A percentile compares a stretch with the other conserved stretches of the same genome.
phyloP scores from a whole-genome alignment of 37 sponge, comb jelly and placozoan species.

The Ephydatia muelleri region DNA sequence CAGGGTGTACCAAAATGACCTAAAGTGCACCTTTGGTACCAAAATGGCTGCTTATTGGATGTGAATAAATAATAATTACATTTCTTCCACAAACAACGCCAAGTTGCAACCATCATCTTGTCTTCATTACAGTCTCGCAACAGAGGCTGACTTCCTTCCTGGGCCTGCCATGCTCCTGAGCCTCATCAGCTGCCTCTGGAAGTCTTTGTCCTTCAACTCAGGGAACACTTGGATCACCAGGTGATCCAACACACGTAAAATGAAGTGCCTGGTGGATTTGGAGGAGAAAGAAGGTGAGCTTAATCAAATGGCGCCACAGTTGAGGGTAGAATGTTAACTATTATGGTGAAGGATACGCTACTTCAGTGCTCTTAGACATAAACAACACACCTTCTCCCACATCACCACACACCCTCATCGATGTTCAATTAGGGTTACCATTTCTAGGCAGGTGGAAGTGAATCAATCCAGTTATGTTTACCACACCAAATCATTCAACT shows the following conservation, averaged over 20 bases:
- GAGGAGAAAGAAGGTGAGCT: background rate
- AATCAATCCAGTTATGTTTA: too few species aligned
- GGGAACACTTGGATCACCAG: constrained; percentile 54
- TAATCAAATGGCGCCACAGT: background rate
- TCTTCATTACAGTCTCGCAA: background rate
- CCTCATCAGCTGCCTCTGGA: constrained; percentile 27
- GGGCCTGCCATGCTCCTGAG: background rate
- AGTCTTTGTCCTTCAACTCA: constrained; percentile 39
- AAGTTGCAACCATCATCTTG: too few species aligned
- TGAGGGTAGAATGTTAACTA: background rate
- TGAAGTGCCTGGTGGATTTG: constrained; percentile 54
- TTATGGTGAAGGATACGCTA: background rate
- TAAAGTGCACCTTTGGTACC: too few species aligned
- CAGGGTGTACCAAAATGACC: too few species aligned
- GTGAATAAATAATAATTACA: too few species aligned
- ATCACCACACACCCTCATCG: too few species aligned
- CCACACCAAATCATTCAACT: too few species aligned
- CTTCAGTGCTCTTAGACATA: too few species aligned
- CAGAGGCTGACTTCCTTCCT: background rate
- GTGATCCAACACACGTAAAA: constrained; percentile 53
- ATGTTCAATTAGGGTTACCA: too few species aligned
- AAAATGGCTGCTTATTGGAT: too few species aligned
- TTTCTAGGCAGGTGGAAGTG: too few species aligned
- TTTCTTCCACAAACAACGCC: background rate
- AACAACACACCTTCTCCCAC: too few species aligned